Evolutionary conservation across 2,888 invertebrate species (phyloP), one percentile per base, ranked within the genome.

Genomic region (Acrocyrtus sp.): DNA sequence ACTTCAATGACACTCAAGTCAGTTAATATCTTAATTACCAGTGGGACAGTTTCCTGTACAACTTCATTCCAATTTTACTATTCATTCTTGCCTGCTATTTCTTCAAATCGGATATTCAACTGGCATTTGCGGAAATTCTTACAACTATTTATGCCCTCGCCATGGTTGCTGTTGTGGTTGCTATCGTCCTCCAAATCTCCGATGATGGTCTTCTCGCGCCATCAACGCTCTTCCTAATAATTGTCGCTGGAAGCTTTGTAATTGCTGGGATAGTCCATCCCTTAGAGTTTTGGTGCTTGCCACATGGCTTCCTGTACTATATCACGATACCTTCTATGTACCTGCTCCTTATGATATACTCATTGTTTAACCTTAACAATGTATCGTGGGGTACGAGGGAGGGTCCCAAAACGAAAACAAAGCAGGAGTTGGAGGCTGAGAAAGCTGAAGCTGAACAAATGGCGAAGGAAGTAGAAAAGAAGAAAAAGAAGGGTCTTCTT

Each of bases 381-480:
- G 93, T 97, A 3, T 91, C 92, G 1, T 97, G 97, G 97, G 97
- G 97, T 4, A 97, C 97, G 0, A 87, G 97, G 73, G 97, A 96
- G 84, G 90, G 68, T 19, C 57, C 66, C 12, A 69, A 70, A 29
- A 43, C 63, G 1, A 74, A 70, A 45, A 53, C 73, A 1, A 74
- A 76, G 86, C 72, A 87, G 86, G 83, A 83, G 76, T 29, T 82
- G 73, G 84, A 82, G 83, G 84, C 82, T 77, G 82, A 82, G 60
- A 81, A 82, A 70, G 83, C 80, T 67, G 82, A 76, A 70, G 81
- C 77, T 66, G 84, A 83, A 72, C 83, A 83, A 62, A 82, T 83
- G 24, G 84, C 83, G 66, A 84, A 85, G 76, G 83, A 84, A 76
- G 83, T 82, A 39, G 83, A 82, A 41, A 82, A 81, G 75, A 84